These are phyloP conservation scores for Eucriotettix oculatus DNA, from an alignment of 2,888 invertebrate species.

Conservation along the genomic window DNA sequence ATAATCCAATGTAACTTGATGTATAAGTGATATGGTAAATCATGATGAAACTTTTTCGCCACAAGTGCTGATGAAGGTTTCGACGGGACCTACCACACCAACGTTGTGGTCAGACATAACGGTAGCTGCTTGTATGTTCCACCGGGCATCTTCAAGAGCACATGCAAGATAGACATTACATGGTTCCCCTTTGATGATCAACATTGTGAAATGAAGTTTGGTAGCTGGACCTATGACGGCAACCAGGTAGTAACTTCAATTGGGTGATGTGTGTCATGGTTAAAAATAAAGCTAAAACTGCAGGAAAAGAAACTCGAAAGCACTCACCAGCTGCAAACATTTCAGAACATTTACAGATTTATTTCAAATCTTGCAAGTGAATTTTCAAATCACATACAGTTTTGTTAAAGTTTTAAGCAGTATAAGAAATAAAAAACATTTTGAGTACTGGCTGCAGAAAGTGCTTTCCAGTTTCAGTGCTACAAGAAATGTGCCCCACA, in stretches of 20 bases:
- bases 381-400: too few species aligned
- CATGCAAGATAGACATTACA: conserved; percentile 99
- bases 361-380: too few species aligned
- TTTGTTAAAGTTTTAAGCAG: too few species aligned
- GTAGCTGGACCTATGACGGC: conserved; percentile 99
- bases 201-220: conserved; percentile 99
- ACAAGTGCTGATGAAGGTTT: conserved; percentile 98
- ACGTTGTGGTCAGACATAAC: conserved; percentile 97
- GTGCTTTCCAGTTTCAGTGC: too few species aligned
- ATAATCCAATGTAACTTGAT: background rate
- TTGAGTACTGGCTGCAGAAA: too few species aligned
- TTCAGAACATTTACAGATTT: too few species aligned
- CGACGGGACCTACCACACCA: conserved; percentile 99
- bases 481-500: too few species aligned
- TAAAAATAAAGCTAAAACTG: background rate
- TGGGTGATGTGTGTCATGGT: background rate
- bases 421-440: too few species aligned
- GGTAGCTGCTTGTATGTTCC: conserved; percentile 99
- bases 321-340: too few species aligned
- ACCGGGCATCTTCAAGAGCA: conserved; percentile 99
- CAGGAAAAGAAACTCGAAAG: too few species aligned
- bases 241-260: conserved; percentile 54
- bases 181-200: conserved; percentile 99
- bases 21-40: background rate
- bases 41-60: conserved; percentile 4